Conservation (phyloP, 1,140 invertebrate genomes). For the Mesaphorura yosii region DNA sequence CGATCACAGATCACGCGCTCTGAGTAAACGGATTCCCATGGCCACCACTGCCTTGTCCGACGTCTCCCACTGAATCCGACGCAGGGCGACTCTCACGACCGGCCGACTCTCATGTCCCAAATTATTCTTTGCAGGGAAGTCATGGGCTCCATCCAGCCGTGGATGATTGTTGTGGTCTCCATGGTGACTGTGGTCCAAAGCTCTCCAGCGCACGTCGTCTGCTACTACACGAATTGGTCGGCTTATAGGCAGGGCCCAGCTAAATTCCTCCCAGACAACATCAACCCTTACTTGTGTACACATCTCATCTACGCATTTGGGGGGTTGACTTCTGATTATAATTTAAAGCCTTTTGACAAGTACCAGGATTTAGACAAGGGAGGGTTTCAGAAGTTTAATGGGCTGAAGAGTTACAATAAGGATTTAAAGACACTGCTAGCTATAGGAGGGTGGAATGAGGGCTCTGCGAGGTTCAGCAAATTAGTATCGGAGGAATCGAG, state of each 20-base stretch:
- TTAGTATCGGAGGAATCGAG: constrained; percentile 65
- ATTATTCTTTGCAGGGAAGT: too few species aligned
- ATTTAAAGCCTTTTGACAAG: constrained; percentile 81
- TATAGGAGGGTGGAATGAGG: constrained; percentile 94
- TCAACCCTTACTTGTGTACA: constrained; percentile 89
- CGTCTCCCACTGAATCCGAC: too few species aligned
- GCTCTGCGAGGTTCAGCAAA: constrained; percentile 73
- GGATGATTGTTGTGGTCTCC: too few species aligned
- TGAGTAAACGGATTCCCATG: too few species aligned
- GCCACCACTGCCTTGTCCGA: too few species aligned
- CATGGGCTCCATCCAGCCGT: too few species aligned
- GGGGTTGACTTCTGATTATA: constrained; percentile 79
- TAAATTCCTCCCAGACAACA: constrained; percentile 86
- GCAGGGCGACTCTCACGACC: too few species aligned
- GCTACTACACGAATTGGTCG: constrained; percentile 91
- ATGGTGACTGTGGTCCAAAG: too few species aligned
- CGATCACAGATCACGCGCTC: too few species aligned
- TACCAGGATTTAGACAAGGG: constrained; percentile 92
- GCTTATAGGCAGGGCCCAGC: constrained; percentile 64
- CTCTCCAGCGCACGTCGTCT: constrained; percentile 70
- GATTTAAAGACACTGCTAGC: constrained; percentile 81
- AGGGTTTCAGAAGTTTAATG: constrained; percentile 88
- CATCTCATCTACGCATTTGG: constrained; percentile 91
- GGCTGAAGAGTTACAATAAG: constrained; percentile 85
- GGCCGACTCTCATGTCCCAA: too few species aligned